Evolutionary conservation across 2,113 vertebrate genomes (phyloP), one percentile per base, ranked within the genome.

Genomic region (Myotis yumanensis): DNA sequence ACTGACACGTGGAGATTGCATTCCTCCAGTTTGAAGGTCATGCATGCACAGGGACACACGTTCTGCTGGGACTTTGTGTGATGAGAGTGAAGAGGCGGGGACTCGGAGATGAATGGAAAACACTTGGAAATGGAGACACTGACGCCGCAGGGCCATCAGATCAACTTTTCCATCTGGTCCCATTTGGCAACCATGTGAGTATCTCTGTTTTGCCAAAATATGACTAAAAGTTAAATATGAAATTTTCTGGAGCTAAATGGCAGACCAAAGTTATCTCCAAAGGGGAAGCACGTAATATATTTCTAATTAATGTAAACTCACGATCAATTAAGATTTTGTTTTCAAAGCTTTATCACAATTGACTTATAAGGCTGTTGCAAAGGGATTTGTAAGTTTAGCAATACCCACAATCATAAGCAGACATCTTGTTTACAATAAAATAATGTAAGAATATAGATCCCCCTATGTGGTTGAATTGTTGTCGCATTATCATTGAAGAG

Each of bases 101-200:
- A 52, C 15, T 37, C 7, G 30, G 11, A 20, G 14, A 85, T 73
- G 46, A 2, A 52, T 7, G 82, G 4, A 77, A 81, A 92, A 73
- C 69, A 57, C 14, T 86, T 93, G 82, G 89, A 87, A 88, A 46
- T 35, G 32, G 75, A 81, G 86, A 68, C 23, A 9, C 3, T 43
- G 4, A 79, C 93, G 11, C 0, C 75, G 18, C 23, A 68, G 35
- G 15, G 43, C 76, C 89, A 93, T 76, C n/a, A 51, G 28, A 76
- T 95, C 96, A 94, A 62, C 83, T 94, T 94, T 97, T 93, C 97
- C 95, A 95, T 95, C 95, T 96, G 95, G 57, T 25, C 59, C 90
- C 93, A 72, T 68, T 87, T 89, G 57, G 87, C 48, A 72, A 68
- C 17, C 40, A 81, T 85, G 57, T 90, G 46, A 90, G 28, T 71